Evolutionary conservation across 2,888 invertebrate genomes (phyloP), one percentile per base, ranked within the genome.

Genomic region (Eremobia ochroleuca): DNA sequence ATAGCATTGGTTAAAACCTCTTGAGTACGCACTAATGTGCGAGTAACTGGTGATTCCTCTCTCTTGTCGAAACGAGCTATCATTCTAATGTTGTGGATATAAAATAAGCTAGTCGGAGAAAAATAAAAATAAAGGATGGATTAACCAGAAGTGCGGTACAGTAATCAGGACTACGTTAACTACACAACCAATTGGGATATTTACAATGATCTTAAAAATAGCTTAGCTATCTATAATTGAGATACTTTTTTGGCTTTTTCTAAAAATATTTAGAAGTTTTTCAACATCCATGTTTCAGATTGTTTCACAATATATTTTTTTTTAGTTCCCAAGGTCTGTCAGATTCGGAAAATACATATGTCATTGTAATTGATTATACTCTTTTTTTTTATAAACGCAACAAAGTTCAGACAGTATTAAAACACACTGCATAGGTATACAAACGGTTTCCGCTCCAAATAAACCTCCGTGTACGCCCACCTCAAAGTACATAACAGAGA

Each of bases 401-500:
- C 18, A 43, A 43, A 28, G 61, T 25, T 25, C 11, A 9, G 18
- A 28, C 40, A 65, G 18, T 31, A 62, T 4, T n/a, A 21, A 62
- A 34, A 62, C 21, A 49, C 8, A 21, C n/a, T 0, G 25, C 1
- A 28, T 11, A n/a, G n/a, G n/a, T n/a, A 55, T 21, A 40, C 0
- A 46, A 34, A 52, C 4, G 15, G n/a, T 0, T n/a, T n/a, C 18
- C 18, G 61, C 34, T 71, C 18, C 64, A 69, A 84, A 1, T 4
- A 13, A 2, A 1, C 25, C 1, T 46, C 72, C 66, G 76, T 85
- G 37, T 73, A 28, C 40, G 46, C 67, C 6, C 64, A 37, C 43
- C 28, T n/a, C 55, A 11, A 37, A 34, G 59, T 18, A 84, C 75
- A 75, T 71, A 76, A 65, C 59, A 67, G 59, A 85, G 76, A 82